phyloP scores from a whole-genome alignment of 1,140 invertebrate species.

The Bombus huntii region DNA sequence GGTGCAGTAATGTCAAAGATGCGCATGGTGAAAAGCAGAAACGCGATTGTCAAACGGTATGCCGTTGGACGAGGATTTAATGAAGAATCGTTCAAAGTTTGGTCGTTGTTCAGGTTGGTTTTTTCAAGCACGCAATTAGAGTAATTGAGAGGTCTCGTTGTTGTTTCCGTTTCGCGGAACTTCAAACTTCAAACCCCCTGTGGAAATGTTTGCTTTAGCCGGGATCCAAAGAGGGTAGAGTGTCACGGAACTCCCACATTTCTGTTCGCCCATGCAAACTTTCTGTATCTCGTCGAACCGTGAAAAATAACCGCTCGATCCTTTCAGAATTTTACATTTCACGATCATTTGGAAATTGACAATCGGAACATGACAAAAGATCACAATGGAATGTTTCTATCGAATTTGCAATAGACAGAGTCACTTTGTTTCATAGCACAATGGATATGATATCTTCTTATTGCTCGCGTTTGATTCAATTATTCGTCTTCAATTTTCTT shows the following conservation, averaged over 20 bases:
- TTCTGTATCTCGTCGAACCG: background rate
- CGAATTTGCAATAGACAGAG: background rate
- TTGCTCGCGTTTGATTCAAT: background rate
- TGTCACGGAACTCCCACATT: slow-evolving; percentile 5
- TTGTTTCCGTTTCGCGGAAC: slow-evolving; percentile 33
- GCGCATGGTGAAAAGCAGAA: background rate
- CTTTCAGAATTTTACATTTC: background rate
- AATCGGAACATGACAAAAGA: background rate
- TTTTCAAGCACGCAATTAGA: slow-evolving; percentile 49
- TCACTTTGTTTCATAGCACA: background rate
- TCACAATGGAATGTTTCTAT: background rate
- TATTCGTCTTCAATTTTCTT: background rate
- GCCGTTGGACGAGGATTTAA: slow-evolving; percentile 31
- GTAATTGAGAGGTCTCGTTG: slow-evolving; percentile 42
- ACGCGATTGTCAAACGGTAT: slow-evolving; percentile 11
- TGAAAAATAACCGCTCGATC: background rate
- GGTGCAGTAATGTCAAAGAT: background rate
- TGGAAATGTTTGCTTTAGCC: slow-evolving; percentile 2
- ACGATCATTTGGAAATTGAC: background rate
- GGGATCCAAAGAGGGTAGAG: background rate
- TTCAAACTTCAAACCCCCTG: background rate
- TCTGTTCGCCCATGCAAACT: background rate
- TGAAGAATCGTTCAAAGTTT: slow-evolving; percentile 37
- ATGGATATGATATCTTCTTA: background rate
- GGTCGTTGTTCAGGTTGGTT: slow-evolving; percentile 20